phyloP scores from a whole-genome alignment of 1,140 invertebrate genomes.

The Andricus grossulariae region DNA sequence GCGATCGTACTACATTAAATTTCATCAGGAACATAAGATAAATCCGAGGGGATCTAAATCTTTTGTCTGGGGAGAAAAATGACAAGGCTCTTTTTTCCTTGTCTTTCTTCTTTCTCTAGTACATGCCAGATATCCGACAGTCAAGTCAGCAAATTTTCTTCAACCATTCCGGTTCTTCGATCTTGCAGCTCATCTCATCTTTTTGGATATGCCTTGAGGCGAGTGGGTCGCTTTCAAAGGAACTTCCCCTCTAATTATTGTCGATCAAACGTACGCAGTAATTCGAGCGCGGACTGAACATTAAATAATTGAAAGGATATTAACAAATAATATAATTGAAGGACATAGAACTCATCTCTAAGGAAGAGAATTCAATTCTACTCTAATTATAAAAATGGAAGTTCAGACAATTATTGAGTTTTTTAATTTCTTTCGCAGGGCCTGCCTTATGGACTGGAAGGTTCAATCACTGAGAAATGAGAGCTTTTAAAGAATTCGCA shows the following conservation, averaged over 20 bases:
- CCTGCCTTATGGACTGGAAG: neutral
- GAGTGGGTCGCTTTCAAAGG: neutral
- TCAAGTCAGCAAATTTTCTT: constrained; percentile 31
- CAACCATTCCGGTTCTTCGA: constrained; percentile 15
- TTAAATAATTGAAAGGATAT: constrained; percentile 25
- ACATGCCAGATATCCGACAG: constrained; percentile 9
- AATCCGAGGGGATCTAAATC: constrained; percentile 38
- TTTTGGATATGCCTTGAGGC: constrained; percentile 1
- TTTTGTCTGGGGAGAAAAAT: constrained; percentile 36
- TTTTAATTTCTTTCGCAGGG: no score
- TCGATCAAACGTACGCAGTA: neutral
- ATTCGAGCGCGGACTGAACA: neutral
- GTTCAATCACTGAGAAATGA: neutral
- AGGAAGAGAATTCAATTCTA: constrained; percentile 41
- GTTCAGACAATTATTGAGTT: neutral
- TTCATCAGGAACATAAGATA: constrained; percentile 32
- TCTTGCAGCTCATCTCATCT: constrained; percentile 13
- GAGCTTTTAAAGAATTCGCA: constrained; percentile 14
- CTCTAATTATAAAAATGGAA: no score
- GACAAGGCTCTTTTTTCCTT: constrained; percentile 9
- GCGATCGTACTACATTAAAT: constrained; percentile 33
- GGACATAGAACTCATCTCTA: constrained; percentile 18
- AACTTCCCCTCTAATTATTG: constrained; percentile 2
- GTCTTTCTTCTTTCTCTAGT: neutral
- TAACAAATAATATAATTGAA: no score